phyloP scores from a whole-genome alignment of 2,888 invertebrate species.

The Laspeyria flexula region DNA sequence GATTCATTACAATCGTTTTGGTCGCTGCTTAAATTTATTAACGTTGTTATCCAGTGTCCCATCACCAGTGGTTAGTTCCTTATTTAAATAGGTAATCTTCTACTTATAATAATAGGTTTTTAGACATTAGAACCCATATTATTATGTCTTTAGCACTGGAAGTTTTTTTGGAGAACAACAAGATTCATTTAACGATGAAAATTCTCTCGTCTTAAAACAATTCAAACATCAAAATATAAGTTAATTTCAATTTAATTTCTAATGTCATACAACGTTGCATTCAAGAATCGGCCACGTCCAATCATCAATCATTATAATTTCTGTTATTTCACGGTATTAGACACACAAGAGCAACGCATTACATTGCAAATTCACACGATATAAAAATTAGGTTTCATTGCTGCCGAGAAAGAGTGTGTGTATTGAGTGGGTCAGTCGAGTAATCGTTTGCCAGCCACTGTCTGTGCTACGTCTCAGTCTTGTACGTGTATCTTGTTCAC shows the following conservation, averaged over 20 bases:
- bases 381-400: conserved; percentile 85
- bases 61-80: too few species aligned
- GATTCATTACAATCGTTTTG: too few species aligned
- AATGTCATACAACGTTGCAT: conserved; percentile 36
- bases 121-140: too few species aligned
- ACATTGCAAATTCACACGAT: conserved; percentile 78
- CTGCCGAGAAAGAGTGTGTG: conserved; percentile 86
- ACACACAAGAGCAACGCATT: conserved; percentile 57
- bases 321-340: conserved; percentile 71
- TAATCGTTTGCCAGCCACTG: conserved; percentile 78
- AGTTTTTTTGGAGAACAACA: too few species aligned
- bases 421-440: conserved; percentile 85
- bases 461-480: conserved; percentile 62
- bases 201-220: not conserved
- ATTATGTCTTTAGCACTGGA: too few species aligned
- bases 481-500: not conserved
- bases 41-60: too few species aligned
- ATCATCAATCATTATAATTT: conserved; percentile 62
- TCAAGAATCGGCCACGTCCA: conserved; percentile 42
- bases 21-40: too few species aligned
- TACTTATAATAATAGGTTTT: too few species aligned
- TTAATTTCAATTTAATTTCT: conserved; percentile 26
- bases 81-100: too few species aligned
- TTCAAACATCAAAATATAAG: conserved; percentile 10
- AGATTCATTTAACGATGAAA: too few species aligned